Base-by-base conservation (phyloP, 2,888 invertebrate species). In the Eumerus sabulonum region DNA sequence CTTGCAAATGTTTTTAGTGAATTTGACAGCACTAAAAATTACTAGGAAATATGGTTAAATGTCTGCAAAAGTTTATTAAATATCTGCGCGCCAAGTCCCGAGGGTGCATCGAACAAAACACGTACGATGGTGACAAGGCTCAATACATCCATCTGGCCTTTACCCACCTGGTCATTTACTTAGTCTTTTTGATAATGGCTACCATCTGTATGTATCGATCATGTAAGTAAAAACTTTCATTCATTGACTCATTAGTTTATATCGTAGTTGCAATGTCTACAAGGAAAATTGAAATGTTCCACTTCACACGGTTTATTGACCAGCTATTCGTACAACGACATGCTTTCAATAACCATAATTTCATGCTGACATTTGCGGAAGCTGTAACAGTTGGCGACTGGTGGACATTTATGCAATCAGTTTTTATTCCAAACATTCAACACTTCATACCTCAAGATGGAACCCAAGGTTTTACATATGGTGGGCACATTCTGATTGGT, bases 401-500 rank as follows among this genome's bases (percentile, higher is more conserved):
- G 66, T 83, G 83, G 82, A 66, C 76, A 48, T 83, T 82, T 35
- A 11, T 82, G 38, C 47, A 77, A 57, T 57, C 19, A 0, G 76
- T 77, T 42, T 83, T 84, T 12, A 7, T 83, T 14, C 45, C 79
- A 62, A 18, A 19, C 19, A 13, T 77, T 4, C 18, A 16, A 0
- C 9, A 47, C 16, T 72, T 72, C n/a, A 18, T 4, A 5, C 0
- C 1, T 1, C 13, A 56, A 13, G 19, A 50, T 14, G 9, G 3
- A n/a, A 14, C 5, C n/a, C 0, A 1, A 14, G 2, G 48, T 1
- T 1, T 12, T 9, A 1, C 13, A 5, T 9, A 11, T 19, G 9
- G 12, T 81, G 92, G 92, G 84, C 93, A 92, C 85, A 87, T 90
- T 40, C 82, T 93, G 38, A 83, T 94, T 4, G 93, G 93, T 0